These are phyloP conservation scores for Sciurus carolinensis DNA, from an alignment of 2,797 vertebrate genomes.

Conservation along the genomic window DNA sequence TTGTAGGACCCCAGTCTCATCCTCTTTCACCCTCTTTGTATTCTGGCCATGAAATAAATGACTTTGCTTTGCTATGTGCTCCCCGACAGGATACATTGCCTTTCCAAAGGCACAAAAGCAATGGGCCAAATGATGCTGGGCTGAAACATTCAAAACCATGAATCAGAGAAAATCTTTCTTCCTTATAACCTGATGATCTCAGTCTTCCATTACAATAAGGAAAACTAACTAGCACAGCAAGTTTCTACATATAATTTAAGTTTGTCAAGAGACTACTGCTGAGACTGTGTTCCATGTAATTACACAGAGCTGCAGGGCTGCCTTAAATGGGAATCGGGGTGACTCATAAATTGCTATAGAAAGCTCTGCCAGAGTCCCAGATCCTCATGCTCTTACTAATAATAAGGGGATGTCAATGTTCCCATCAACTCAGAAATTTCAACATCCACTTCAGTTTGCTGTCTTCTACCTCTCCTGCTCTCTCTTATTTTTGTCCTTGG, in stretches of 20 bases:
- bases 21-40: not conserved
- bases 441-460: not conserved
- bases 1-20: too few species aligned
- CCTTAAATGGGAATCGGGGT: not conserved
- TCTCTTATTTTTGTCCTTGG: not conserved
- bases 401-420: not conserved
- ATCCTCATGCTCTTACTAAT: not conserved
- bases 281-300: not conserved
- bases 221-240: not conserved
- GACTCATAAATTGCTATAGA: not conserved
- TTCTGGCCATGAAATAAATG: not conserved
- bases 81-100: too few species aligned
- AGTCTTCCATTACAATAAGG: not conserved
- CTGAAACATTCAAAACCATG: not conserved
- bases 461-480: not conserved
- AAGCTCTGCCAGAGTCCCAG: not conserved
- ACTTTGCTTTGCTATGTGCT: not conserved
- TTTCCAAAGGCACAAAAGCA: not conserved
- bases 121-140: not conserved
- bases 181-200: not conserved
- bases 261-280: not conserved
- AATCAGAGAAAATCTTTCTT: not conserved
- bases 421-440: not conserved
- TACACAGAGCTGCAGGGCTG: not conserved
- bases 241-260: not conserved